These are phyloP conservation scores for Neomonachus schauinslandi DNA, from an alignment of 2,113 vertebrate genomes.

Conservation along the genomic window DNA sequence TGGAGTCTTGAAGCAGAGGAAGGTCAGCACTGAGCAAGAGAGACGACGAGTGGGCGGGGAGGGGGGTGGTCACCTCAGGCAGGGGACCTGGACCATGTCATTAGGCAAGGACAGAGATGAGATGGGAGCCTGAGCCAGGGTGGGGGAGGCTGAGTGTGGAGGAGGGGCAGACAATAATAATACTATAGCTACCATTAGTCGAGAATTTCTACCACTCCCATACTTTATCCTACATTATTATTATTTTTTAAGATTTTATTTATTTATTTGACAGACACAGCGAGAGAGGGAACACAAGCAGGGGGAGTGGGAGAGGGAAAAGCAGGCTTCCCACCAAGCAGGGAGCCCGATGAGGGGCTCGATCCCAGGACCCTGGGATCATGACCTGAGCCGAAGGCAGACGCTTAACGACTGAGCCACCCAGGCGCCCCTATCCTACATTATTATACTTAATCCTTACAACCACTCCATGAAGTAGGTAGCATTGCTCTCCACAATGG, in stretches of 20 bases:
- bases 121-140: not conserved
- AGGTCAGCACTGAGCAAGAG: not conserved
- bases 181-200: no score
- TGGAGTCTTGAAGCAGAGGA: not conserved
- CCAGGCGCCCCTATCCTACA: no score
- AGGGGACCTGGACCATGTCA: not conserved
- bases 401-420: no score
- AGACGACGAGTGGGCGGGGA: accelerated
- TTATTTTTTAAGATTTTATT: no score
- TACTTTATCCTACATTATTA: no score
- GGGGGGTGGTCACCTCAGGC: not conserved
- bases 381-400: no score
- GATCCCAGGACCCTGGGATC: no score
- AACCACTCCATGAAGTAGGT: not conserved
- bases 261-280: no score
- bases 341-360: no score
- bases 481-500: not conserved
- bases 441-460: not conserved
- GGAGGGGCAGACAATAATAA: not conserved
- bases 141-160: not conserved
- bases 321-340: no score
- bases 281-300: no score
- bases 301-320: no score
- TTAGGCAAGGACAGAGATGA: not conserved
- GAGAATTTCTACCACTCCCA: not conserved